phyloP scores from a whole-genome alignment of 2,888 invertebrate species.

The Eulithis prunata region DNA sequence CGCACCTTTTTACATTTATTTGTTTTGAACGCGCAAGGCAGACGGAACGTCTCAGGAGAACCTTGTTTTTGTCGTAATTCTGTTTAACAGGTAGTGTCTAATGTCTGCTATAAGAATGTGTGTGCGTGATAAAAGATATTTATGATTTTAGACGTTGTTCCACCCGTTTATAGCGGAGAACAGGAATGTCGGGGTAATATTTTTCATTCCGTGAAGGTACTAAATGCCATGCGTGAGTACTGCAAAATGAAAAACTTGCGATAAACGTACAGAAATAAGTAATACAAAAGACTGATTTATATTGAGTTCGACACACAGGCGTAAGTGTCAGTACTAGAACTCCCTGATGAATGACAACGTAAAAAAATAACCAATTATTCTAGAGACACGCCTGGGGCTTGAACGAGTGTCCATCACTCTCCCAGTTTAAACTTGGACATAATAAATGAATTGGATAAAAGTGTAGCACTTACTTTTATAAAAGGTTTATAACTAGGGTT shows the following conservation, averaged over 20 bases:
- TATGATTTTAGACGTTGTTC: conserved; percentile 28
- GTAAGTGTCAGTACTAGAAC: neutral
- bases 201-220: conserved; percentile 7
- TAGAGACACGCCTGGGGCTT: neutral
- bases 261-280: conserved; percentile 3
- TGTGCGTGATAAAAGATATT: conserved; percentile 49
- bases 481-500: no score
- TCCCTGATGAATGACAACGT: conserved; percentile 1
- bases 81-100: conserved; percentile 77
- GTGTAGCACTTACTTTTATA: no score
- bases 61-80: conserved; percentile 77
- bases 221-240: conserved; percentile 5
- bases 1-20: conserved; percentile 81
- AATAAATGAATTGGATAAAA: no score
- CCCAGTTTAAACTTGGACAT: no score
- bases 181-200: conserved; percentile 13
- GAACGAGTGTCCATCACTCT: no score
- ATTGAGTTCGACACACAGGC: neutral
- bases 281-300: conserved; percentile 3
- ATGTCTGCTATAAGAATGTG: conserved; percentile 67
- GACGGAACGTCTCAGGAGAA: conserved; percentile 72
- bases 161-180: conserved; percentile 19
- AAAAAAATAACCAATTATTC: conserved; percentile 1
- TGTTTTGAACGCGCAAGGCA: conserved; percentile 75
- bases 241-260: conserved; percentile 22